A percentile compares a stretch with the other conserved stretches of the same genome.
These are phyloP conservation scores for Cyclina sinensis DNA, from an alignment of 1,140 invertebrate species.

Conservation along the genomic window DNA sequence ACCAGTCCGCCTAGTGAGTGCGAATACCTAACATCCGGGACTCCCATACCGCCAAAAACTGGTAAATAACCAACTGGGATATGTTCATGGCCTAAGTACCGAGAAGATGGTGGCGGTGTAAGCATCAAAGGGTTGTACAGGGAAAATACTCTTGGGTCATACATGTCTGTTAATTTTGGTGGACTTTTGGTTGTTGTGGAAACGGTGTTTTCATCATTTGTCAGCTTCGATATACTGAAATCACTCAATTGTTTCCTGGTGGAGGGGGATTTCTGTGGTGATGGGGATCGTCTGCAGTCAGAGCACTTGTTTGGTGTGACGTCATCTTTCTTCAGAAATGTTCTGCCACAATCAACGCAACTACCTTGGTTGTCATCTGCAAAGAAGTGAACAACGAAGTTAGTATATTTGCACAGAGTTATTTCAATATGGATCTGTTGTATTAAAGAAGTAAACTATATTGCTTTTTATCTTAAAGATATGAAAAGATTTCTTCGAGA, in stretches of 20 bases:
- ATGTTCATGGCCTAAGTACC: constrained; percentile 32
- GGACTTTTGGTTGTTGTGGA: neutral
- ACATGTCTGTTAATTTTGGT: neutral
- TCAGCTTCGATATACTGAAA: constrained; percentile 64
- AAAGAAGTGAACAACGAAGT: neutral
- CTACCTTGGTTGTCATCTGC: constrained; percentile 62
- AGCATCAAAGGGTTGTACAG: constrained; percentile 59
- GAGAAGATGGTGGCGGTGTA: constrained; percentile 26
- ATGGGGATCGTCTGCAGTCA: constrained; percentile 48
- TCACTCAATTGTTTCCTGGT: constrained; percentile 47
- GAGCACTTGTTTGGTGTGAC: constrained; percentile 20
- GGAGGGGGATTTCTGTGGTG: constrained; percentile 5
- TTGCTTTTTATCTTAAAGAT: too few relatives aligned
- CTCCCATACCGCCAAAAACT: constrained; percentile 38
- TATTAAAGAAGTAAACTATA: too few relatives aligned
- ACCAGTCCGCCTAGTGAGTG: constrained; percentile 5
- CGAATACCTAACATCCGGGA: constrained; percentile 14
- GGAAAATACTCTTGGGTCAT: constrained; percentile 25
- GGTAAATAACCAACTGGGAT: constrained; percentile 45
- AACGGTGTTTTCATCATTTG: constrained; percentile 43
- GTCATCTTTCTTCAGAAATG: constrained; percentile 56
- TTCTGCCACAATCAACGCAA: constrained; percentile 42
- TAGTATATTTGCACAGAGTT: too few relatives aligned
- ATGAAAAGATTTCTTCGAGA: too few relatives aligned
- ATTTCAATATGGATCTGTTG: too few relatives aligned